Evolutionary conservation across 2,888 invertebrate genomes (phyloP), one percentile per base, ranked within the genome.

Genomic region (Adelphocoris suturalis): DNA sequence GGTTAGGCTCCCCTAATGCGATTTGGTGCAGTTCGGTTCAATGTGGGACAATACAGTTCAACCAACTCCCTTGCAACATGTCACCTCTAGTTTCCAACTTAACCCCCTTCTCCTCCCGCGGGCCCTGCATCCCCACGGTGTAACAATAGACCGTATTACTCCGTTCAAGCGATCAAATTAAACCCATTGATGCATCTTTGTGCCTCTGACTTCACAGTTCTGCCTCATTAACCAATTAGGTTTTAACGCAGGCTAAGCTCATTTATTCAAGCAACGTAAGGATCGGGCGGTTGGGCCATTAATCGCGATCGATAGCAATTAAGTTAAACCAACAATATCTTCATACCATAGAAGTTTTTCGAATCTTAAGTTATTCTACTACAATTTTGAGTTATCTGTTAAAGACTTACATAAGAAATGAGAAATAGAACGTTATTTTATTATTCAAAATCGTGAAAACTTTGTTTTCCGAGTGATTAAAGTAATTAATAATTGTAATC

Each of bases 11-110:
- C 47, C 81, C 81, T 81, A 81, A 81, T 81, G 81, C 81, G 81
- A 81, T 81, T 81, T 47, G 81, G 81, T 81, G 81, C 81, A 81
- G 81, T 81, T 81, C 81, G 48, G 81, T 81, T 81, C 81, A 81
- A 81, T 48, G 81, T 81, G 81, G 81, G 48, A 81, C 81, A 81
- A 86, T 68, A 86, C 86, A 86, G 86, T 86, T 86, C 81, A 81
- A 81, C 81, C 81, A 81, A 81, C 81, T 81, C 81, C 81, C 81
- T 81, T 81, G 81, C 81, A 81, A 81, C 81, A 81, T 81, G 81
- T 81, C 81, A 81, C 81, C 81, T 81, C 81, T 48, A 81, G 81
- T 81, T 81, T 68, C 86, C 86, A 86, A 86, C 86, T 86, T 68
- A 86, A 46, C 86, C 68, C 68, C 57, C 68, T 86, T 52, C 86